Evolutionary conservation across 1,140 invertebrate species (phyloP), one percentile per base, ranked within the genome.

Genomic region (Leptinotarsa defecta): DNA sequence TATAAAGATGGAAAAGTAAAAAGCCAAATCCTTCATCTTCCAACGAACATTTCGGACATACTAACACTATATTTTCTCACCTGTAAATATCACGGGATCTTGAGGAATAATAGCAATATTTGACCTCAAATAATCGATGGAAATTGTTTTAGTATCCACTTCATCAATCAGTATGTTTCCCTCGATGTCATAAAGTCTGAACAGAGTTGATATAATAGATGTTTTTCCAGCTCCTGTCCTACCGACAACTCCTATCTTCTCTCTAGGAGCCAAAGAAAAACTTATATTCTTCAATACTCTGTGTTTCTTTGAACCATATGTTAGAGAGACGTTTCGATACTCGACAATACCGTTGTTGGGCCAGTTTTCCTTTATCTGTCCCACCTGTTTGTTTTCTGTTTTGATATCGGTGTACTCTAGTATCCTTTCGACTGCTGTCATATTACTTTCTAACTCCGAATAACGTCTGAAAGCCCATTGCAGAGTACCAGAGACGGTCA

Each of bases 161-260:
- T 85, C 86, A 74, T 93, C 91, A 61, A 92, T 88, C 15, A 86
- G 78, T 61, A 93, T 91, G 0, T 43, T 68, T 17, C 90, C 91
- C 5, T 88, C 85, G 4, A 87, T 65, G 4, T 86, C 70, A 3
- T 89, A 88, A 2, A 91, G 77, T 4, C 91, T 88, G 79, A 95
- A 95, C 17, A 95, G 83, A 0, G 92, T 89, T 34, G 90, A 86
- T 13, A 95, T 92, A 8, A 96, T 87, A 0, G 94, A 94, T 0
- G 92, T 93, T 82, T 96, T 96, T 17, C 95, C 95, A 57, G 94
- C 92, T 4, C 94, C 94, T 20, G 93, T 95, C 75, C 93, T 87
- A 2, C 94, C 93, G 13, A 94, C 92, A 5, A 95, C 93, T 13
- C 93, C 93, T 19, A 93, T 86, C 86, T 92, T 92, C 84, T 91